Evolutionary conservation across 2,113 vertebrate genomes (phyloP).

Genomic region (Vulpes vulpes): DNA sequence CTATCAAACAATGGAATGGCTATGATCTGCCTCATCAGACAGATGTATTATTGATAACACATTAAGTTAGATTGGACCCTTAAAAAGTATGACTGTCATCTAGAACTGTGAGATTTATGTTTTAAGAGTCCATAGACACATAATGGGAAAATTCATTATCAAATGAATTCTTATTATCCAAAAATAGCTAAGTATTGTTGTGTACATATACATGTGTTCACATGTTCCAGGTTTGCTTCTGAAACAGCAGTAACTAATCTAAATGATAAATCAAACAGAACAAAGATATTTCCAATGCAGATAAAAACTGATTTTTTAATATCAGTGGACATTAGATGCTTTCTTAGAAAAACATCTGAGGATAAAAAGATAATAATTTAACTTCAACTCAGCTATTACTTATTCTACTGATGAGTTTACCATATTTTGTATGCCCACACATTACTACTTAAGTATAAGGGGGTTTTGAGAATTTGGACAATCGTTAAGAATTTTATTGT

Average conservation of each 20-base stretch:
- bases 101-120: slow-evolving; percentile 59
- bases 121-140: slow-evolving; percentile 32
- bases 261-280: slow-evolving; percentile 30
- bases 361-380: neutral
- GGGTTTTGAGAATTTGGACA: neutral
- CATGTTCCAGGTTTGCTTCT: slow-evolving; percentile 33
- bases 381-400: neutral
- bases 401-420: neutral
- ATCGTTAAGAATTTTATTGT: neutral
- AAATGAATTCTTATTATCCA: slow-evolving; percentile 26
- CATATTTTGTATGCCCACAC: neutral
- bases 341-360: neutral
- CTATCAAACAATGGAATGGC: slow-evolving; percentile 62
- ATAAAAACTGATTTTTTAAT: slow-evolving; percentile 50
- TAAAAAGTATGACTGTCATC: slow-evolving; percentile 66
- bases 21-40: slow-evolving; percentile 71
- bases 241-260: slow-evolving; percentile 11
- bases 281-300: neutral
- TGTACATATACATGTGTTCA: neutral
- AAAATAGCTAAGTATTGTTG: slow-evolving; percentile 16
- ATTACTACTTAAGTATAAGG: slow-evolving; percentile 27
- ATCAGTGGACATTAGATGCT: slow-evolving; percentile 43
- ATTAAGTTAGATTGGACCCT: slow-evolving; percentile 65
- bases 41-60: slow-evolving; percentile 67
- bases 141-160: slow-evolving; percentile 40